These are phyloP conservation scores for Tinamus major DNA, from an alignment of 2,797 vertebrate genomes.

Conservation along the genomic window DNA sequence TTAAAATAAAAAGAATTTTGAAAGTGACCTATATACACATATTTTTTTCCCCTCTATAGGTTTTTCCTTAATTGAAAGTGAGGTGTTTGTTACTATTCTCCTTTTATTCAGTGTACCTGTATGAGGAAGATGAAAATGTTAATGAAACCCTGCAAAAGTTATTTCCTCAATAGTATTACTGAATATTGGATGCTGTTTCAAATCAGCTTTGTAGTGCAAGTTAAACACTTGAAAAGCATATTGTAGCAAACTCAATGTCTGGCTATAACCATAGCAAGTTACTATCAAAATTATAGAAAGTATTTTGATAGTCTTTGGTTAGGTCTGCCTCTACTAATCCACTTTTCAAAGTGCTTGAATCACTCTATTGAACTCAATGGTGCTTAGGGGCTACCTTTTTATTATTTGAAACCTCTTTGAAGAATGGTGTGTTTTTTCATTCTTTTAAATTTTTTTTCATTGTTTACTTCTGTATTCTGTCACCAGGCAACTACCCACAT, in stretches of 20 bases:
- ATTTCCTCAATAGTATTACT: not conserved
- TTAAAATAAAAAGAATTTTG: not conserved
- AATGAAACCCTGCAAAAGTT: not conserved
- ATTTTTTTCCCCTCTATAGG: not conserved
- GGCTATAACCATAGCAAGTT: not conserved
- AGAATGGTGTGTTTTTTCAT: not conserved
- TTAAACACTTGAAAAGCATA: not conserved
- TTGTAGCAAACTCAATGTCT: not conserved
- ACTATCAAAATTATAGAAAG: not conserved
- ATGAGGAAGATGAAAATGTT: not conserved
- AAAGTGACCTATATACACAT: not conserved
- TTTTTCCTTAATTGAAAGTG: slow-evolving; percentile 9
- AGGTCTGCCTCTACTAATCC: not conserved
- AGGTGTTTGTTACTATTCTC: not conserved
- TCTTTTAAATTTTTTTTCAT: not conserved
- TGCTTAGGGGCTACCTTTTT: not conserved
- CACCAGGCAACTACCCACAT: not conserved
- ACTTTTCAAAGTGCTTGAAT: not conserved
- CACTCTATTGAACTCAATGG: not conserved
- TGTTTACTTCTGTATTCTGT: not conserved
- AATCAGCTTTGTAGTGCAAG: not conserved
- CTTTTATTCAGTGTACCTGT: not conserved
- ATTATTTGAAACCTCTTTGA: not conserved
- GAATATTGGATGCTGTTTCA: not conserved
- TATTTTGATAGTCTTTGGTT: not conserved